These are phyloP conservation scores for Lepidocolaptes lacrymiger DNA, from an alignment of 2,797 vertebrate genomes.

Conservation along the genomic window DNA sequence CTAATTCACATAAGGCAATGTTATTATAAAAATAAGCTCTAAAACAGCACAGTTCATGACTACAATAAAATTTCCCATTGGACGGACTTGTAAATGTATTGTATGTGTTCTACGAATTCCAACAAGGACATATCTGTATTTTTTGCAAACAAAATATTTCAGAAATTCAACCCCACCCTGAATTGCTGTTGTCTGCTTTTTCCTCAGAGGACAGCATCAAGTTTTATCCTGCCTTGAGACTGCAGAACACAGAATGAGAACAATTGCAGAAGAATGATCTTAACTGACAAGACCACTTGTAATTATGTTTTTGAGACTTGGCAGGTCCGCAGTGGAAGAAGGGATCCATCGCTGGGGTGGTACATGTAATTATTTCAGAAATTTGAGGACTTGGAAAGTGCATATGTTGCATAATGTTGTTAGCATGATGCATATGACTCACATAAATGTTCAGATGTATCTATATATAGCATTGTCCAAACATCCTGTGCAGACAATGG, in stretches of 20 bases:
- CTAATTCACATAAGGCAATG: background rate
- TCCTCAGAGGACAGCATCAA: background rate
- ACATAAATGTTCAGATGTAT: background rate
- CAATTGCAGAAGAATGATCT: background rate
- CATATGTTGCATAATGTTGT: background rate
- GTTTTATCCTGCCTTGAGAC: background rate
- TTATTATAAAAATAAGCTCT: background rate
- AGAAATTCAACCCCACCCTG: background rate
- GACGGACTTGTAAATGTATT: background rate
- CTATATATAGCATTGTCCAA: background rate
- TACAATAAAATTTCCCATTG: background rate
- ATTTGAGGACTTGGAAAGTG: background rate
- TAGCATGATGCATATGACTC: background rate
- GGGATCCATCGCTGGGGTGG: background rate
- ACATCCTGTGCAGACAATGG: rapidly evolving
- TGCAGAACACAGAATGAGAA: background rate
- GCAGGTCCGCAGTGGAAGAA: background rate
- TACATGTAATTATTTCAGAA: background rate
- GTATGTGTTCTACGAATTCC: background rate
- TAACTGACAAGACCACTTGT: background rate
- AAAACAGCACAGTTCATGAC: background rate
- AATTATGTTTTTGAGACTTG: background rate
- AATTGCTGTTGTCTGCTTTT: background rate
- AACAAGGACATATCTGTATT: background rate
- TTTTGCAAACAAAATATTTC: background rate